Evolutionary conservation across 2,113 vertebrate genomes (phyloP), one percentile per base, ranked within the genome.

Genomic region (Anarhynchus alexandrinus): DNA sequence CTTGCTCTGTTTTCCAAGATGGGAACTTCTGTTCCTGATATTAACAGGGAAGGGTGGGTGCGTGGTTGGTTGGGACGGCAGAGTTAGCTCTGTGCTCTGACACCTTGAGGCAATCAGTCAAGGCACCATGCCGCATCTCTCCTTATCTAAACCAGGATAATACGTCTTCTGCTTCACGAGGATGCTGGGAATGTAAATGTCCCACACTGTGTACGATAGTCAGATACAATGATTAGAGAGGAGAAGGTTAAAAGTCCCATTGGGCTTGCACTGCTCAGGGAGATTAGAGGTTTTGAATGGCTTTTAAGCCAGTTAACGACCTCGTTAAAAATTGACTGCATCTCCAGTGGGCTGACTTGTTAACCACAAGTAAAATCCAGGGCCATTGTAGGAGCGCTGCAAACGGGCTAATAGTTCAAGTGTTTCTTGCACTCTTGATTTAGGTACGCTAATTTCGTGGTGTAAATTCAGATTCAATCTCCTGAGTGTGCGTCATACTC

Each of bases 1-100:
- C 42, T 82, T 61, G 15, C 30, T 65, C 21, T 59, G 5, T 26
- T 61, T 91, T 72, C 52, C 30, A 38, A 54, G 30, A 9, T 10
- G 45, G 58, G 45, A 91, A 38, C 66, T 78, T 89, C n/a, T 30
- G 12, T 42, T 52, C 38, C 36, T 73, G 42, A 62, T 27, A 11
- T 15, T 57, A 15, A 38, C 2, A 6, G 59, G 67, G 66, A 45
- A 58, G 32, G 54, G 6, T 62, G 40, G 71, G 19, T 36, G 22
- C 55, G 42, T 0, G 0, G 10, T 17, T 79, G 54, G 17, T 25
- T 11, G 36, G 42, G 42, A 42, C 0, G 1, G 38, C 30, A 58
- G 45, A 42, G 32, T 29, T 34, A 51, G 15, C 16, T 78, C 42
- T 0, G 0, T 69, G 34, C 15, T 58, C 42, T 25, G 54, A 40